These are phyloP conservation scores for Zapus hudsonius DNA, from an alignment of 2,113 vertebrate species.

Conservation along the genomic window DNA sequence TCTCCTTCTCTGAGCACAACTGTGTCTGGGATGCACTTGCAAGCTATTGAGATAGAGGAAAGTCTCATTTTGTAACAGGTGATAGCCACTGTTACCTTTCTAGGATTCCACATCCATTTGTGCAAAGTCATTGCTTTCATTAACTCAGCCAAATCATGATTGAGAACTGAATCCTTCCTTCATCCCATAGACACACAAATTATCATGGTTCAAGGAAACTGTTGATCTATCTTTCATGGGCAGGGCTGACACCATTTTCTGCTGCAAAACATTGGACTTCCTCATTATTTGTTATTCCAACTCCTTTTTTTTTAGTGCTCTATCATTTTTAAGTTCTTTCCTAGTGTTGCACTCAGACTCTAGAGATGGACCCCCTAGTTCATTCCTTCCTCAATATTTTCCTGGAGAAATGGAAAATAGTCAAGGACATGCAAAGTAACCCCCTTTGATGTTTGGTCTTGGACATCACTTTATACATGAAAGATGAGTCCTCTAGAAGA, in stretches of 20 bases:
- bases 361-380: not conserved
- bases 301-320: not conserved
- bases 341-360: not conserved
- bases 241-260: not conserved
- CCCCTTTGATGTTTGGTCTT: not conserved
- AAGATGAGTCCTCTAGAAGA: not conserved
- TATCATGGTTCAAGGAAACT: not conserved
- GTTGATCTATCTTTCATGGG: not conserved
- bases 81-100: not conserved
- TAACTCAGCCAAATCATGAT: not conserved
- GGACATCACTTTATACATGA: not conserved
- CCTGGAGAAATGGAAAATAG: not conserved
- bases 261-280: not conserved
- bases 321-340: not conserved
- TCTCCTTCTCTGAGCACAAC: not conserved
- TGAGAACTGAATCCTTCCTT: not conserved
- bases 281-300: not conserved
- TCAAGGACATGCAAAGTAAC: not conserved
- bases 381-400: not conserved
- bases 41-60: fast-evolving
- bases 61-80: not conserved
- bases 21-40: not conserved
- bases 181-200: not conserved
- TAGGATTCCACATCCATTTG: not conserved
- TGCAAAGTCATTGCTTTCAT: not conserved